Percentiles rank a stretch among this genome's conserved stretches.
Evolutionary conservation across 2,113 vertebrate genomes (phyloP).

Genomic region (Polypterus bichir): DNA sequence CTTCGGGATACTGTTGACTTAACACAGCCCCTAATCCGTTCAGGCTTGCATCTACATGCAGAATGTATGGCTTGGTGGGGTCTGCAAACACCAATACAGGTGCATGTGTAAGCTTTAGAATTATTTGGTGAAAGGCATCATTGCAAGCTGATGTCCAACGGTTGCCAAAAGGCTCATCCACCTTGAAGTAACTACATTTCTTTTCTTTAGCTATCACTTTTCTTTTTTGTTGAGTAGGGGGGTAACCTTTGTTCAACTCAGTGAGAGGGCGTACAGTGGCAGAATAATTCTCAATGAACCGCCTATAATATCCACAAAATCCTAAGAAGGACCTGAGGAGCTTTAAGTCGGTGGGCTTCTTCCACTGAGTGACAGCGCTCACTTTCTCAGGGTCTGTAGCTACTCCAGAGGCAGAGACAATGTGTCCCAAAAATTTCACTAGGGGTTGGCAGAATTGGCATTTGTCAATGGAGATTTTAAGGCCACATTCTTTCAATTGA

Average conservation of each 20-base stretch:
- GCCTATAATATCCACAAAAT: constrained; percentile 13
- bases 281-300: constrained; percentile 9
- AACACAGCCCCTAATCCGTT: neutral
- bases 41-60: neutral
- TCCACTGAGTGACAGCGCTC: constrained; percentile 6
- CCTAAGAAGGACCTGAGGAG: neutral
- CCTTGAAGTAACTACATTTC: neutral
- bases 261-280: neutral
- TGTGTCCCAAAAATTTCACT: constrained; percentile 8
- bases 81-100: neutral
- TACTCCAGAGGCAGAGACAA: constrained; percentile 5
- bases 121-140: neutral
- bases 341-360: neutral
- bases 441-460: constrained; percentile 8
- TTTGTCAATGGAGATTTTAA: constrained; percentile 15
- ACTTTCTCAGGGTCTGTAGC: constrained; percentile 8
- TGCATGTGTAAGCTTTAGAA: neutral
- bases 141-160: neutral
- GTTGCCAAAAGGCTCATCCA: neutral
- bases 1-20: neutral
- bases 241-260: neutral
- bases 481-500: constrained; percentile 2
- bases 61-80: neutral
- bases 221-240: neutral
- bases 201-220: neutral